phyloP scores from a whole-genome alignment of 2,888 invertebrate species.

The Ectobius pallidus region DNA sequence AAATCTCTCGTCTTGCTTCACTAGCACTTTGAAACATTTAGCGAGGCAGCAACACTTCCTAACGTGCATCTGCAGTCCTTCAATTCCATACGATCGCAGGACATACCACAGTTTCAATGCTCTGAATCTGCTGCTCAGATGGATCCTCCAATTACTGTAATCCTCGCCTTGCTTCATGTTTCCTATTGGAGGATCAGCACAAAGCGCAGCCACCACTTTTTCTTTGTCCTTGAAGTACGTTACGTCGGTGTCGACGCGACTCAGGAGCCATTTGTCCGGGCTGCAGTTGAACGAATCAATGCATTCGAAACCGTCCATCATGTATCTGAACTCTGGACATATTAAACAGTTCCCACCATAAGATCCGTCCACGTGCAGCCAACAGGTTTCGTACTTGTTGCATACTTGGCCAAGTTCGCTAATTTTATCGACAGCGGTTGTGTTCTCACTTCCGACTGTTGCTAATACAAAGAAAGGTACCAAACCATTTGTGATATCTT shows the following conservation, averaged over 20 bases:
- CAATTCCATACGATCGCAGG: conserved; percentile 79
- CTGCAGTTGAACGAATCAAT: conserved; percentile 88
- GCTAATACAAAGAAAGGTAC: conserved; percentile 83
- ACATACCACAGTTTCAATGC: conserved; percentile 91
- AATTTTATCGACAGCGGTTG: conserved; percentile 83
- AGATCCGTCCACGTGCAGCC: conserved; percentile 96
- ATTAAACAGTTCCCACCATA: conserved; percentile 70
- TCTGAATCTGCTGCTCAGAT: conserved; percentile 81
- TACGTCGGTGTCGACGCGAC: conserved; percentile 84
- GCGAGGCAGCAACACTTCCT: conserved; percentile 80
- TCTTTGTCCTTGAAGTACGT: conserved; percentile 63
- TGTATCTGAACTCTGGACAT: conserved; percentile 55
- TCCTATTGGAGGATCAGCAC: background rate
- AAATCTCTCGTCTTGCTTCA: conserved; percentile 71
- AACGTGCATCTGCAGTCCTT: conserved; percentile 81
- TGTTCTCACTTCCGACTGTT: conserved; percentile 82
- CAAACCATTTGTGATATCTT: conserved; percentile 74
- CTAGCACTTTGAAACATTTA: conserved; percentile 71
- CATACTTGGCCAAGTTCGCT: conserved; percentile 76
- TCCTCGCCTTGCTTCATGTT: background rate
- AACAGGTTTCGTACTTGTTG: conserved; percentile 67
- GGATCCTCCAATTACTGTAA: conserved; percentile 81
- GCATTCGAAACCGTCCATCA: conserved; percentile 70
- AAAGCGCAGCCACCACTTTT: background rate
- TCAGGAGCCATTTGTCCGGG: conserved; percentile 85